Conservation (phyloP, 2,113 vertebrate genomes). For the Pleuronectes platessa region DNA sequence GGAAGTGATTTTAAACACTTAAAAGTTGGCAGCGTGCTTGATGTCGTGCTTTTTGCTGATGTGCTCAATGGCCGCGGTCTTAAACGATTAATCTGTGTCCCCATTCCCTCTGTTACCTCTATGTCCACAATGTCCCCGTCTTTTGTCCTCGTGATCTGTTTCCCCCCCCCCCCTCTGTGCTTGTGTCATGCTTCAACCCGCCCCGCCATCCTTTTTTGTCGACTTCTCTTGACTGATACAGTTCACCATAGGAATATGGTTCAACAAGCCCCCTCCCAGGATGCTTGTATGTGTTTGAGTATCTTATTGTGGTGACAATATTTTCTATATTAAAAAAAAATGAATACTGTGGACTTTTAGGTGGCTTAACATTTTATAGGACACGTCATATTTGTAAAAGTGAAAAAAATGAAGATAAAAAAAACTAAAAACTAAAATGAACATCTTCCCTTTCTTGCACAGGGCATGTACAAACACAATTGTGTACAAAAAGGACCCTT, state of each 20-base stretch:
- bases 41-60: conserved; percentile 69
- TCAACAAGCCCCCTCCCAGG: conserved; percentile 65
- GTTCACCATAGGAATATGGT: conserved; percentile 72
- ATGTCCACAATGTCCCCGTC: conserved; percentile 70
- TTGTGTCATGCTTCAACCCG: conserved; percentile 67
- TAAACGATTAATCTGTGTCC: conserved; percentile 68
- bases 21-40: conserved; percentile 58
- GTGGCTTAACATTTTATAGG: conserved; percentile 93
- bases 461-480: conserved; percentile 88
- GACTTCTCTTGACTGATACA: conserved; percentile 64
- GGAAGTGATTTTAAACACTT: conserved; percentile 61
- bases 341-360: conserved; percentile 93
- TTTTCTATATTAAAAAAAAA: conserved; percentile 88
- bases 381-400: conserved; percentile 94
- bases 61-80: conserved; percentile 56
- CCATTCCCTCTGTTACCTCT: conserved; percentile 71
- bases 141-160: conserved; percentile 70
- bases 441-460: conserved; percentile 86
- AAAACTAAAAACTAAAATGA: conserved; percentile 48
- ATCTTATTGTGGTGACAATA: conserved; percentile 91
- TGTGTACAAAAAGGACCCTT: conserved; percentile 88
- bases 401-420: conserved; percentile 58
- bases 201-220: conserved; percentile 56
- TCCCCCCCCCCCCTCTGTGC: conserved; percentile 19
- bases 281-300: conserved; percentile 88